These are phyloP conservation scores for Drosophila takahashii DNA, from an alignment of 1,140 invertebrate genomes.

Conservation along the genomic window DNA sequence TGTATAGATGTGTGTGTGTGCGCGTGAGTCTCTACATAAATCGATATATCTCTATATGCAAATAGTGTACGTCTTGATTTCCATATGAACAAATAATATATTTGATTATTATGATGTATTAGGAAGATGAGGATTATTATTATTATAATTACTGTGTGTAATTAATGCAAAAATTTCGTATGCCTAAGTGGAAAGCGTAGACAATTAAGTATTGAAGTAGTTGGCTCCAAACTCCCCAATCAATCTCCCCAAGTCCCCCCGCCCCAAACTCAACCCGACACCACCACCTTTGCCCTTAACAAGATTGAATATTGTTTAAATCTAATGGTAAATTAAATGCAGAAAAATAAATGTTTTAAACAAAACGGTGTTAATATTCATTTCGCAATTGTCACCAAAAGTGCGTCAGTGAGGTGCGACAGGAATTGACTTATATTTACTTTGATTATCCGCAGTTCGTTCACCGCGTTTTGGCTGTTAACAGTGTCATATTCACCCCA, in stretches of 20 bases:
- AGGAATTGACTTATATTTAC: conserved; percentile 48
- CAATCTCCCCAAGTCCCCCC: neutral
- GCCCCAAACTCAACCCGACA: conserved; percentile 1
- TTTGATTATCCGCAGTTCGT: conserved; percentile 30
- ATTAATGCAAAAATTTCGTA: conserved; percentile 74
- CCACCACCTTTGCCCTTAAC: conserved; percentile 52
- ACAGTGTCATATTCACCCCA: conserved; percentile 38
- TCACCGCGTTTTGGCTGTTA: conserved; percentile 21
- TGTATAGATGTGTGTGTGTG: conserved; percentile 41
- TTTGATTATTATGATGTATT: conserved; percentile 78
- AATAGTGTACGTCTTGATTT: conserved; percentile 67
- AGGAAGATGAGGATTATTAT: conserved; percentile 54
- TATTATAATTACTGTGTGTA: conserved; percentile 77
- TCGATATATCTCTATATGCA: conserved; percentile 36
- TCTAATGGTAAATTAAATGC: conserved; percentile 70
- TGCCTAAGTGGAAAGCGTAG: conserved; percentile 61
- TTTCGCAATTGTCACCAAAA: conserved; percentile 23
- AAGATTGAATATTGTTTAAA: conserved; percentile 79
- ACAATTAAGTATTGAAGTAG: conserved; percentile 76
- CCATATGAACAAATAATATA: conserved; percentile 65
- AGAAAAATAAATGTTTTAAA: conserved; percentile 82
- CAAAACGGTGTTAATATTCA: conserved; percentile 23
- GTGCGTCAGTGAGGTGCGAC: conserved; percentile 37
- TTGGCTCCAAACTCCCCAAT: conserved; percentile 34
- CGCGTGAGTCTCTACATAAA: conserved; percentile 29